A percentile compares a stretch with the other conserved stretches of the same genome.
phyloP scores from a whole-genome alignment of 2,113 vertebrate genomes.

The Tiliqua scincoides region DNA sequence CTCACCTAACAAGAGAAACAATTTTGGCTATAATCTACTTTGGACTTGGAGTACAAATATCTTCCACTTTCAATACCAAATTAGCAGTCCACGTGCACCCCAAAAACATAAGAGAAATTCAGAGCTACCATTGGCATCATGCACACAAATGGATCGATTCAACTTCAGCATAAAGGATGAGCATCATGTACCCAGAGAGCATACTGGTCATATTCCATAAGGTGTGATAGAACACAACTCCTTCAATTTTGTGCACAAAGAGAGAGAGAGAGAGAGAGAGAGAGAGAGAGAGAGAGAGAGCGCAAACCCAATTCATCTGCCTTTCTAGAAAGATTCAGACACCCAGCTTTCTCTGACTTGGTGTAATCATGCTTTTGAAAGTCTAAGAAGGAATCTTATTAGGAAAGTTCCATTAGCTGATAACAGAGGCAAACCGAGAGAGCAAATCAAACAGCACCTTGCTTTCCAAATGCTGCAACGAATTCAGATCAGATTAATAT shows the following conservation, averaged over 20 bases:
- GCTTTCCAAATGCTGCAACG: conserved; percentile 33
- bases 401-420: conserved; percentile 13
- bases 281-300: no score
- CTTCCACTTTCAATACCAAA: no score
- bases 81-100: no score
- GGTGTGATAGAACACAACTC: background rate
- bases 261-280: no score
- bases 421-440: conserved; percentile 1
- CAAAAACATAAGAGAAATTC: no score
- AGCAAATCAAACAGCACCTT: conserved; percentile 42
- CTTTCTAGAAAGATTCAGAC: conserved; percentile 32
- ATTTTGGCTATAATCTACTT: no score
- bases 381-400: conserved; percentile 12
- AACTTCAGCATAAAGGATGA: background rate
- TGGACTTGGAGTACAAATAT: no score
- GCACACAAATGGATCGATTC: no score
- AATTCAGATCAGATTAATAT: conserved; percentile 53
- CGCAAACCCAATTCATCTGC: background rate
- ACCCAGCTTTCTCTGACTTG: conserved; percentile 8
- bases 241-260: background rate
- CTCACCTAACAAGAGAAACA: no score
- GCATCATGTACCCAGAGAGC: background rate
- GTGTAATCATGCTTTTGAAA: background rate
- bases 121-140: no score
- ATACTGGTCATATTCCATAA: no score